Evolutionary conservation across 2,113 vertebrate species (phyloP).

Genomic region (Condylura cristata): DNA sequence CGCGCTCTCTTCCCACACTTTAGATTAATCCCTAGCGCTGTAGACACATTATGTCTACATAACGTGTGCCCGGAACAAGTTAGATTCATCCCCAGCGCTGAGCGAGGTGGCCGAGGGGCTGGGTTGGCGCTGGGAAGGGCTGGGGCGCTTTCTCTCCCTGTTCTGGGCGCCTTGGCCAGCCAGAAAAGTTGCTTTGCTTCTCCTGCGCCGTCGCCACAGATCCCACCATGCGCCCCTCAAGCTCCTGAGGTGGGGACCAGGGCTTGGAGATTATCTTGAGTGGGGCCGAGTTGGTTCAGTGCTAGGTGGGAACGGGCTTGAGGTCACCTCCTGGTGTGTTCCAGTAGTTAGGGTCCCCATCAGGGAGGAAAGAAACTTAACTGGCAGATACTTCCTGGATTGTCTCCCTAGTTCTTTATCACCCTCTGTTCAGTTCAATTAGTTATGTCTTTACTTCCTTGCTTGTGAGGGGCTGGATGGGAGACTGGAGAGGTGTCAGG

Average conservation of each 20-base stretch:
- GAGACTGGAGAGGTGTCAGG: neutral
- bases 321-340: neutral
- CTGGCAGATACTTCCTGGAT: neutral
- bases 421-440: neutral
- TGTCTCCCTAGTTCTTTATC: neutral
- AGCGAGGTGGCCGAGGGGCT: fast-evolving
- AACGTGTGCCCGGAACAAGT: too few relatives aligned
- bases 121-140: neutral
- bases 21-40: fast-evolving
- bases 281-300: neutral
- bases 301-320: neutral
- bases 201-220: neutral
- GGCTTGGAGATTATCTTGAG: neutral
- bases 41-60: too few relatives aligned
- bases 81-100: fast-evolving
- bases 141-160: neutral
- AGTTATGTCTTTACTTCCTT: neutral
- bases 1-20: neutral
- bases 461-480: neutral
- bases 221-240: fast-evolving
- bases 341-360: neutral
- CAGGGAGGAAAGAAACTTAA: neutral
- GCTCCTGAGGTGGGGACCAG: too few relatives aligned
- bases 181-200: neutral
- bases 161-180: neutral